A percentile compares a stretch with the other conserved stretches of the same genome.
These are phyloP conservation scores for Equus quagga DNA, from an alignment of 2,113 vertebrate species.

Conservation along the genomic window DNA sequence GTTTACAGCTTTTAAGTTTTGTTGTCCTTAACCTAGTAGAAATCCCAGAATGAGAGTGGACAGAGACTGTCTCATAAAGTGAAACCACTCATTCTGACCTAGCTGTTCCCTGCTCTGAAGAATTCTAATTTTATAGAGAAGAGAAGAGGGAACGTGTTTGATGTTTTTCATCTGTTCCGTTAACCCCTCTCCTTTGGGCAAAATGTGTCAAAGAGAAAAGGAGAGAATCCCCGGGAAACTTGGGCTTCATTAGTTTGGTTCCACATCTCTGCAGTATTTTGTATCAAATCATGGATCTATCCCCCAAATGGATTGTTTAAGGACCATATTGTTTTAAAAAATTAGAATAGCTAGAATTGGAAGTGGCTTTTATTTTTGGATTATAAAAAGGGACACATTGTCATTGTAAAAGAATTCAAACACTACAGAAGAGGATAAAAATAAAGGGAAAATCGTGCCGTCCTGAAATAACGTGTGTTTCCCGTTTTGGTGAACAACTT, in stretches of 20 bases:
- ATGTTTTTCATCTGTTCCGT: not conserved
- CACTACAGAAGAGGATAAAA: not conserved
- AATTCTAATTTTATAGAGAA: not conserved
- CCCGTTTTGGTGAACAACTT: not conserved
- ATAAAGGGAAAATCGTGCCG: not conserved
- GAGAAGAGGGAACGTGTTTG: not conserved
- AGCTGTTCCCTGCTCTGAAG: not conserved
- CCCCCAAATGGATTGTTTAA: not conserved
- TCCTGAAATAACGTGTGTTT: not conserved
- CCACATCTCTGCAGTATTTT: not conserved
- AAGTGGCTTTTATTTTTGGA: constrained; percentile 56
- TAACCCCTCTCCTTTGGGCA: not conserved
- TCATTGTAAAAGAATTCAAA: constrained; percentile 1
- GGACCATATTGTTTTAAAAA: not conserved
- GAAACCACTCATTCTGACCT: not conserved
- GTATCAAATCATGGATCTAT: not conserved
- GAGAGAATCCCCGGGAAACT: not conserved
- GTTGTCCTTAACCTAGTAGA: not conserved
- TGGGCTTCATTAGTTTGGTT: not conserved
- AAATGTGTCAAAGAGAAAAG: not conserved
- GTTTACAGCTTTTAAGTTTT: not conserved
- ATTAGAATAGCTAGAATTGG: constrained; percentile 1
- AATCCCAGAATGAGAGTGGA: not conserved
- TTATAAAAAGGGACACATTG: not conserved
- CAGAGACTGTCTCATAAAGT: not conserved